Evolutionary conservation across 2,888 invertebrate genomes (phyloP).

Genomic region (Parascotia fuliginaria): DNA sequence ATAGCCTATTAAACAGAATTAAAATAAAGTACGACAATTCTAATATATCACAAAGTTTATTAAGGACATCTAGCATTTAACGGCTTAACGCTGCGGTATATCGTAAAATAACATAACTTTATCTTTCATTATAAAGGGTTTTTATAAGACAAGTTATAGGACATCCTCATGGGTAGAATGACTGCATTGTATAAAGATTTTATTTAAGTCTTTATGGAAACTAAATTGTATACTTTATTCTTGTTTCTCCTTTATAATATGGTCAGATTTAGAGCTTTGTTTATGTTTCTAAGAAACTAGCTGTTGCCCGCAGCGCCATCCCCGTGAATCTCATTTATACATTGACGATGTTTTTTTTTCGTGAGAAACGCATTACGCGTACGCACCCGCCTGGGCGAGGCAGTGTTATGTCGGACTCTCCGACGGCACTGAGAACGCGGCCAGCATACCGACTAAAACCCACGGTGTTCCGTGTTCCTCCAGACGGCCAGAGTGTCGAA

Average conservation of each 20-base stretch:
- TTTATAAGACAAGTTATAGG: slow-evolving; percentile 34
- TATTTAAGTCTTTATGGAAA: slow-evolving; percentile 9
- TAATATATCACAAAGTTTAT: slow-evolving; percentile 17
- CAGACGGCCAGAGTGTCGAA: too few species aligned
- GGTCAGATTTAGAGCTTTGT: slow-evolving; percentile 1
- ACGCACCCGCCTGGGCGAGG: too few species aligned
- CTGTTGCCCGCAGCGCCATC: too few species aligned
- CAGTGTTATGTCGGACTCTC: too few species aligned
- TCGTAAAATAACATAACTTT: slow-evolving; percentile 30
- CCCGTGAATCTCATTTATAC: too few species aligned
- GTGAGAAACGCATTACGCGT: too few species aligned
- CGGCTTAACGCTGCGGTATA: slow-evolving; percentile 16
- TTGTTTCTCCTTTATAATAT: slow-evolving; percentile 1
- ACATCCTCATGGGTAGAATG: slow-evolving; percentile 16
- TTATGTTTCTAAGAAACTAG: neutral
- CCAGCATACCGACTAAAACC: too few species aligned
- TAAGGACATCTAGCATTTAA: slow-evolving; percentile 25
- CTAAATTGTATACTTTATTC: slow-evolving; percentile 1
- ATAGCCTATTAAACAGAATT: too few species aligned
- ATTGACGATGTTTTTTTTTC: too few species aligned
- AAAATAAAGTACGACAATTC: neutral
- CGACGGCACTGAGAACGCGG: too few species aligned
- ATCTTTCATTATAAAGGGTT: slow-evolving; percentile 34
- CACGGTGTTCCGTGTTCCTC: too few species aligned
- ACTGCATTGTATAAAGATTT: slow-evolving; percentile 14